Evolutionary conservation across 2,113 vertebrate genomes (phyloP).

Genomic region (Coryphaenoides rupestris): DNA sequence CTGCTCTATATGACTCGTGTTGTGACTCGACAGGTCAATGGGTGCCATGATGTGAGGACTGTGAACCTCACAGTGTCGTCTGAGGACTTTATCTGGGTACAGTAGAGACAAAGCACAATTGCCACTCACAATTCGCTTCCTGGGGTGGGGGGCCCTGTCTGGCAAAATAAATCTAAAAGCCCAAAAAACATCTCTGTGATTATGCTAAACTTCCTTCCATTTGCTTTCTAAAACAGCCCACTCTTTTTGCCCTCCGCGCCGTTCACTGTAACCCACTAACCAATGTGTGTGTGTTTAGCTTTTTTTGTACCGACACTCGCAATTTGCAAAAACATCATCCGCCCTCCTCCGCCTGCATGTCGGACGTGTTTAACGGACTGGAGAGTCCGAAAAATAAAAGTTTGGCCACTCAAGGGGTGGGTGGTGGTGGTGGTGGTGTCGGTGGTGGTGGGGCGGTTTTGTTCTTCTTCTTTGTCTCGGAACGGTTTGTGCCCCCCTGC

Average conservation of each 20-base stretch:
- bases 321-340: not conserved
- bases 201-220: constrained; percentile 23
- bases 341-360: not conserved
- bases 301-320: constrained; percentile 10
- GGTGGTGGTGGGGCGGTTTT: too few species aligned
- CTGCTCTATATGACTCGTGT: constrained; percentile 39
- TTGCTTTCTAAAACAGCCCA: too few species aligned
- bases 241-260: constrained; percentile 21
- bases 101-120: constrained; percentile 70
- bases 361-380: not conserved
- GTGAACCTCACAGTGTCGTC: constrained; percentile 69
- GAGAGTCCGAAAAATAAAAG: not conserved
- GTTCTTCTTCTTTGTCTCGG: constrained; percentile 18
- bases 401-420: too few species aligned
- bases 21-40: constrained; percentile 86
- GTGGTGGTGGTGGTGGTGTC: too few species aligned
- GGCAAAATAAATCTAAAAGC: constrained; percentile 26
- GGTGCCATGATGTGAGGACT: constrained; percentile 78
- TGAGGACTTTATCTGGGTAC: constrained; percentile 82
- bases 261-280: constrained; percentile 60
- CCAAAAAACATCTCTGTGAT: constrained; percentile 28
- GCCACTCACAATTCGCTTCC: constrained; percentile 17
- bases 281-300: too few species aligned
- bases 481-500: not conserved
- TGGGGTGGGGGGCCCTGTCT: too few species aligned